These are phyloP conservation scores for Upupa epops DNA, from an alignment of 2,113 vertebrate genomes.

Conservation along the genomic window DNA sequence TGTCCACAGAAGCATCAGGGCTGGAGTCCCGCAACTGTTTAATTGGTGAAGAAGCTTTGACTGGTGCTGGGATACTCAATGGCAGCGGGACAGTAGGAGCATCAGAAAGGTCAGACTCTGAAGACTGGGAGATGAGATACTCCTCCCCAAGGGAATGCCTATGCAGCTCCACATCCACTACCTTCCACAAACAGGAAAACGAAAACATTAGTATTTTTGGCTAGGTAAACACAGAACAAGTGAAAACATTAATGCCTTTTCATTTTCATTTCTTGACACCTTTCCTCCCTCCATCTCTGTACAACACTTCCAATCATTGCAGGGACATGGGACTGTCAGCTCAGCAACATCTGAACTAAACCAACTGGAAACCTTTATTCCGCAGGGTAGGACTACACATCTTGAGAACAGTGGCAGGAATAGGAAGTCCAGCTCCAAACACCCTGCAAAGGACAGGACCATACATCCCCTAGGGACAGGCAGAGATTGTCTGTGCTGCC, in stretches of 20 bases:
- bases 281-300: background rate
- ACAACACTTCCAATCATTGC: background rate
- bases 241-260: background rate
- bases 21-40: conserved; percentile 76
- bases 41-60: conserved; percentile 80
- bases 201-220: background rate
- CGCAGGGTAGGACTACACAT: fast-evolving
- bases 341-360: background rate
- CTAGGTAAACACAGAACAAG: background rate
- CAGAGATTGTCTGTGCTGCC: background rate
- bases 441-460: background rate
- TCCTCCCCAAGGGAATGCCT: conserved; percentile 91
- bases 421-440: background rate
- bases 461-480: background rate
- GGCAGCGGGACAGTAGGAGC: conserved; percentile 70
- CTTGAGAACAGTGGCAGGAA: background rate
- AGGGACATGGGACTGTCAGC: background rate
- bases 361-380: background rate
- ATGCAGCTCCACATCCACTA: conserved; percentile 96
- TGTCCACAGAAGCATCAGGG: conserved; percentile 75
- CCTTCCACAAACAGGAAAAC: conserved; percentile 74
- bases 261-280: background rate
- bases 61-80: conserved; percentile 70
- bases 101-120: conserved; percentile 75
- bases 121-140: conserved; percentile 77